Percentiles rank a stretch among this genome's conserved stretches.
Evolutionary conservation across 2,797 vertebrate genomes (phyloP).

Genomic region (Molossus alvarezi): DNA sequence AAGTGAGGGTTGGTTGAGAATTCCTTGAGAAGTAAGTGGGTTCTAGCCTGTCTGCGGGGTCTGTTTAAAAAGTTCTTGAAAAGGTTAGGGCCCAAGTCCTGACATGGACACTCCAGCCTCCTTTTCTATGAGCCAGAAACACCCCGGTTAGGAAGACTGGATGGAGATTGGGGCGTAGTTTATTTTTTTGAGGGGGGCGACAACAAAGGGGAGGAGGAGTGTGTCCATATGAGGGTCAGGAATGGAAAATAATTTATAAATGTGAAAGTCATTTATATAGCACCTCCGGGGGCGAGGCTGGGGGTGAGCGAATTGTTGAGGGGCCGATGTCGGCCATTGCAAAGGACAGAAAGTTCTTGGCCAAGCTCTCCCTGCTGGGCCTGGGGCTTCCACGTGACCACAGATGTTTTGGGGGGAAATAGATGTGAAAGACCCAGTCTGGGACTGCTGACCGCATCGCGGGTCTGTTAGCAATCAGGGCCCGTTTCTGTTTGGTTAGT

Average conservation of each 20-base stretch:
- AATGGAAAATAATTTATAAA: background rate
- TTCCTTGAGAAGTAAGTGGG: background rate
- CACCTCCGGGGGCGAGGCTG: background rate
- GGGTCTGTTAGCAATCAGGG: slow-evolving; percentile 5
- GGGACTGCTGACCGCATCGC: accelerated
- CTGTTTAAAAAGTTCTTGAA: slow-evolving; percentile 5
- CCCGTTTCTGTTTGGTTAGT: background rate
- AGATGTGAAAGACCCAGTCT: background rate
- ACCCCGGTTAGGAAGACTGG: background rate
- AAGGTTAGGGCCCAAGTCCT: background rate
- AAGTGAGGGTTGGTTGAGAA: background rate
- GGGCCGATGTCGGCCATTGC: background rate
- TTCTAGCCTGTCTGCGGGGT: accelerated
- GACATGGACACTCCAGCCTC: too few relatives aligned
- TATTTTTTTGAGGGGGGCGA: background rate
- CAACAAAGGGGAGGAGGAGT: too few relatives aligned
- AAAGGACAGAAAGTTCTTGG: background rate
- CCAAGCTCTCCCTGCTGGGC: background rate
- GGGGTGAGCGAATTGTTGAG: background rate
- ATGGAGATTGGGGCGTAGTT: background rate
- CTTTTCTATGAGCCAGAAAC: background rate
- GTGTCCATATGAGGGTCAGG: background rate
- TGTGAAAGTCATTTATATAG: background rate
- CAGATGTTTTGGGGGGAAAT: background rate
- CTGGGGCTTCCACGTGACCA: background rate